A percentile compares a stretch with the other conserved stretches of the same genome.
These are phyloP conservation scores for Volucella zonaria DNA, from an alignment of 2,888 invertebrate species.

Conservation along the genomic window DNA sequence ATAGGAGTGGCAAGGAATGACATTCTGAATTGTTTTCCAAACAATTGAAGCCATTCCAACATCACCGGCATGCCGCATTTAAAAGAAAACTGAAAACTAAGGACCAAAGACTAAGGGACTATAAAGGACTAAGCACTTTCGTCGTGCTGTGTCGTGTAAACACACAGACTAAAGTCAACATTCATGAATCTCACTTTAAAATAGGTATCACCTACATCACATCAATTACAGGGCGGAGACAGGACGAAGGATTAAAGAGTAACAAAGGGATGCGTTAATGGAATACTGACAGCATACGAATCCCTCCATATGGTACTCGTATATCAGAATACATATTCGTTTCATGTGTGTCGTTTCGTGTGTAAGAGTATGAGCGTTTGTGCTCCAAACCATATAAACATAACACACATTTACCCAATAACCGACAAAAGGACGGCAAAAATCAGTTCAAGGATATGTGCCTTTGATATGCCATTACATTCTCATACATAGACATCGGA, in stretches of 20 bases:
- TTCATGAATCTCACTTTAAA: conserved; percentile 21
- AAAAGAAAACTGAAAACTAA: neutral
- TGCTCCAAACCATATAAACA: neutral
- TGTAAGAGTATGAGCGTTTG: conserved; percentile 1
- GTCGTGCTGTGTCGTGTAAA: conserved; percentile 6
- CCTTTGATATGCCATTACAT: conserved; percentile 11
- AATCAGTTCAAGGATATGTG: conserved; percentile 58
- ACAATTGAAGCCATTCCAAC: conserved; percentile 41
- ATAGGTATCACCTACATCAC: conserved; percentile 2
- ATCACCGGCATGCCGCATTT: conserved; percentile 8
- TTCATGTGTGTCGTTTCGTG: neutral
- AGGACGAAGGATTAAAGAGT: conserved; percentile 16
- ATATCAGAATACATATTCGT: neutral
- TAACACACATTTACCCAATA: conserved; percentile 1
- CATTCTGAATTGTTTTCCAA: conserved; percentile 44
- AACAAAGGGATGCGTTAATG: conserved; percentile 31
- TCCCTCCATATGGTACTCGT: too few species aligned
- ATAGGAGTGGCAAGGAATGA: neutral
- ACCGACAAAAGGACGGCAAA: conserved; percentile 38
- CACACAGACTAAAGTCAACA: conserved; percentile 18
- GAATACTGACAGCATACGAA: neutral
- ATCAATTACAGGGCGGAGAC: neutral
- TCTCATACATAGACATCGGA: neutral
- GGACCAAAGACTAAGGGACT: too few species aligned
- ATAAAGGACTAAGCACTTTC: neutral